Conservation (phyloP, 2,113 vertebrate genomes). For the Mirza zaza region DNA sequence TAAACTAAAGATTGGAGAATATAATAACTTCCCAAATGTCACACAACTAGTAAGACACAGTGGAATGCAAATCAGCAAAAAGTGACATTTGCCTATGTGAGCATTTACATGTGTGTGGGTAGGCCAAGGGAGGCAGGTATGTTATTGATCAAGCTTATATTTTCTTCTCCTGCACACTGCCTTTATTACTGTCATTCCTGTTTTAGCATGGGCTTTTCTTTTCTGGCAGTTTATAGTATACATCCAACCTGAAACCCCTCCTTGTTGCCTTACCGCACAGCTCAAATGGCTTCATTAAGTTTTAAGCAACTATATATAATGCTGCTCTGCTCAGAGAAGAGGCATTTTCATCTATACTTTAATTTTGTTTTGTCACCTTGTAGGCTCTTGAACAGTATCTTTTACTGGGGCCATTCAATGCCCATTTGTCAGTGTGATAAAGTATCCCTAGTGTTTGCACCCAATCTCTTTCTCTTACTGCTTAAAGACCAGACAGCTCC, state of each 20-base stretch:
- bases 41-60: neutral
- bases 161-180: neutral
- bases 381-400: neutral
- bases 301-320: neutral
- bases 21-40: neutral
- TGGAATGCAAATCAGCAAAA: neutral
- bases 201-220: neutral
- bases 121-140: accelerated
- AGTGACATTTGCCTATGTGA: neutral
- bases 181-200: too few relatives aligned
- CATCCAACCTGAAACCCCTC: neutral
- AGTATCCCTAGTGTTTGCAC: neutral
- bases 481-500: neutral
- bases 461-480: neutral
- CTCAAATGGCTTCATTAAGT: neutral
- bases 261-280: neutral
- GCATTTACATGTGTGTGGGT: accelerated
- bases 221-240: neutral
- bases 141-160: accelerated
- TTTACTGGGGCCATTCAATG: neutral
- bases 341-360: neutral
- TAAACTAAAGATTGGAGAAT: neutral
- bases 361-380: neutral
- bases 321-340: neutral
- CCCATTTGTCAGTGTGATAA: neutral